Evolutionary conservation across 2,113 vertebrate genomes (phyloP).

Genomic region (Tachycineta bicolor): DNA sequence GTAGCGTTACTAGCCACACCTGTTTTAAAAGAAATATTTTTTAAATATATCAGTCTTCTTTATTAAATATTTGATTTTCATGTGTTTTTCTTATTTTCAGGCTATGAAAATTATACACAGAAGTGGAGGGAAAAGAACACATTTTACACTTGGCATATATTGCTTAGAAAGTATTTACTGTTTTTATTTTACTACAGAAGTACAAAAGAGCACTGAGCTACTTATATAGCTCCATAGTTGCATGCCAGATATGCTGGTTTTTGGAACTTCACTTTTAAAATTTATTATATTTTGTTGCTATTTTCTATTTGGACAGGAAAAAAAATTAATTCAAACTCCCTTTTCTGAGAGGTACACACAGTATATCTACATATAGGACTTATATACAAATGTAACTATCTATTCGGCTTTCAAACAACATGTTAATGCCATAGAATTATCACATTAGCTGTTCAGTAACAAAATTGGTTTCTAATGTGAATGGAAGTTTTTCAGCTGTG

Average conservation of each 20-base stretch:
- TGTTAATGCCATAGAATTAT: not conserved
- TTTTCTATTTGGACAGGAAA: not conserved
- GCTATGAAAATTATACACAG: not conserved
- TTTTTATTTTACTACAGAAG: not conserved
- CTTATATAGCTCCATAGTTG: not conserved
- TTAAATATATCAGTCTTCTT: not conserved
- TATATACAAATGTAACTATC: not conserved
- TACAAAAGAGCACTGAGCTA: not conserved
- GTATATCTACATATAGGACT: not conserved
- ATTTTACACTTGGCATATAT: not conserved
- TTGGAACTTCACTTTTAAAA: not conserved
- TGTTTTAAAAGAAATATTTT: not conserved
- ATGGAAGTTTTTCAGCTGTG: not conserved
- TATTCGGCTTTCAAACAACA: not conserved
- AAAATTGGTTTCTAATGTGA: not conserved
- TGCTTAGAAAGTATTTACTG: not conserved
- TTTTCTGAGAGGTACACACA: not conserved
- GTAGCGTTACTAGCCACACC: not conserved
- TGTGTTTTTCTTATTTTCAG: not conserved
- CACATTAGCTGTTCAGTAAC: not conserved
- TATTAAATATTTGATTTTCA: not conserved
- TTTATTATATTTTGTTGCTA: not conserved
- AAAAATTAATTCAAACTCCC: not conserved
- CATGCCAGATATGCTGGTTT: accelerated
- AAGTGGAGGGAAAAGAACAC: not conserved